A percentile compares a stretch with the other conserved stretches of the same genome.
Conservation (phyloP, 2,797 vertebrate species). For the Manis pentadactyla region DNA sequence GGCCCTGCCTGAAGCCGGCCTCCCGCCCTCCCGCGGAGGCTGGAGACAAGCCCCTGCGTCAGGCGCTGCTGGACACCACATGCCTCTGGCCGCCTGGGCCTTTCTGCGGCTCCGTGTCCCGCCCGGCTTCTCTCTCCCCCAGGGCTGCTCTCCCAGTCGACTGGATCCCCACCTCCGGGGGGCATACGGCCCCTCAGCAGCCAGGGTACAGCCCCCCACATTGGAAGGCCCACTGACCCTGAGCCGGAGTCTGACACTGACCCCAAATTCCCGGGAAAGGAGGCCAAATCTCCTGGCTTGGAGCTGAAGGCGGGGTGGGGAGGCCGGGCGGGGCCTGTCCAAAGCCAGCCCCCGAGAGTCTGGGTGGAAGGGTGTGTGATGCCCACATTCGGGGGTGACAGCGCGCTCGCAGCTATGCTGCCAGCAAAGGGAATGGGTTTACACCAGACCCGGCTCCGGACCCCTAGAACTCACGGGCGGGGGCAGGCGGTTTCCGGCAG, state of each 20-base stretch:
- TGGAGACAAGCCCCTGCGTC: neutral
- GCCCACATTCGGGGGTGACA: neutral
- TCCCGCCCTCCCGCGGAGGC: neutral
- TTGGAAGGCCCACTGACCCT: neutral
- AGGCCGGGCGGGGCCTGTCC: too few species aligned
- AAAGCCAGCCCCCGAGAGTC: too few species aligned
- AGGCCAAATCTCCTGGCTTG: too few species aligned
- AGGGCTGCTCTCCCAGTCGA: neutral
- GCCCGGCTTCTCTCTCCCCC: neutral
- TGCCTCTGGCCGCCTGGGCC: too few species aligned
- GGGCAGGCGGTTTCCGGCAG: too few species aligned
- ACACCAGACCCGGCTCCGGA: neutral
- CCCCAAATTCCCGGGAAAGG: too few species aligned
- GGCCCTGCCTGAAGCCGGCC: too few species aligned
- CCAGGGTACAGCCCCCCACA: neutral
- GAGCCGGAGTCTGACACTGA: too few species aligned
- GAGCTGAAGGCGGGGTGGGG: too few species aligned
- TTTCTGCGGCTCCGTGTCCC: neutral
- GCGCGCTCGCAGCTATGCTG: neutral
- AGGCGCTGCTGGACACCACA: neutral
- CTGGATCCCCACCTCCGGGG: neutral
- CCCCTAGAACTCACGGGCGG: neutral
- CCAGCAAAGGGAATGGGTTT: neutral
- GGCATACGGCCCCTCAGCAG: neutral
- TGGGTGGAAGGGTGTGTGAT: neutral